Base-by-base conservation (phyloP, 2,113 vertebrate genomes). In the Turnix velox region DNA sequence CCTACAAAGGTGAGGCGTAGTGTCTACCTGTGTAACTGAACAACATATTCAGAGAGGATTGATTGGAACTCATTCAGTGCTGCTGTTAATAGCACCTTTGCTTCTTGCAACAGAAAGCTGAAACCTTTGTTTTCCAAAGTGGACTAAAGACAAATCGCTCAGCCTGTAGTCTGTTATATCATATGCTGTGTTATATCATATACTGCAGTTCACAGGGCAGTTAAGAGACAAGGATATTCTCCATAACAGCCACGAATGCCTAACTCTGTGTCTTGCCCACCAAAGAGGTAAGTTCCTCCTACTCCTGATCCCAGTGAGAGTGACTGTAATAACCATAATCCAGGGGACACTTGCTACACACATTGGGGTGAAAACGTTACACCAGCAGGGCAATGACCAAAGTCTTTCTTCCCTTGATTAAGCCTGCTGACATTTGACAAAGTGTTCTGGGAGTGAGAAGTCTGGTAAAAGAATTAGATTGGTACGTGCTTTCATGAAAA, bases 381-480 rank as follows among this genome's bases (percentile, higher is more conserved):
- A 75, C 40, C 37, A 84, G 31, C 33, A 85, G 49, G 17, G 59
- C 49, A 80, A 72, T 49, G n/a, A 57, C 58, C 89, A 75, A 79
- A 92, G 49, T 78, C 84, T 48, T 68, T 91, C 54, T 90, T 83
- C 62, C 45, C 43, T 80, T 68, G 59, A 82, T 85, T 80, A 91
- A 94, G 49, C 31, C 48, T 65, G 57, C 62, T 82, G 92, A 89
- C 58, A 94, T 95, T 22, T 87, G 93, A 94, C 69, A 95, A 66
- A 43, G 66, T 91, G 87, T 83, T 84, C 45, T 72, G 22, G 15
- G 66, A 92, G 57, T 84, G 81, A 45, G 73, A 87, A 25, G 37
- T 69, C 73, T 92, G 84, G 48, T 89, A 68, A 63, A 92, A 75
- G 37, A 94, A 89, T 92, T 63, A 82, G 43, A 75, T 35, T 71